Evolutionary conservation across 2,113 vertebrate species (phyloP).

Genomic region (Pseudorectes ferrugineus): DNA sequence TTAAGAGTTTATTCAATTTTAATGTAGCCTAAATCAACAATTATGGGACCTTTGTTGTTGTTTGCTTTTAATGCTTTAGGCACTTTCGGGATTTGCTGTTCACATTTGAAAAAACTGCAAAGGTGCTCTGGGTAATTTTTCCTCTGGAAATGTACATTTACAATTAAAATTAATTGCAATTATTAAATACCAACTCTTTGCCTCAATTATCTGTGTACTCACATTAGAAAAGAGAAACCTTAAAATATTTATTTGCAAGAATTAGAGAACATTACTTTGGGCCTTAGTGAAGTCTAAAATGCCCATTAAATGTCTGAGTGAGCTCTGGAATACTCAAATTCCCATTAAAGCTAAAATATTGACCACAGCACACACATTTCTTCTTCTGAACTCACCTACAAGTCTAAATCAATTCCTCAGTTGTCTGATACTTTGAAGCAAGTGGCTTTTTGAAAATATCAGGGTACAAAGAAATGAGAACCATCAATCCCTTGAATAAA

Average conservation of each 20-base stretch:
- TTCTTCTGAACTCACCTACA: conserved; percentile 9
- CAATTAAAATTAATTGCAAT: conserved; percentile 43
- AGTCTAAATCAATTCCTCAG: conserved; percentile 17
- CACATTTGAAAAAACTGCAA: neutral
- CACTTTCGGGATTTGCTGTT: conserved; percentile 8
- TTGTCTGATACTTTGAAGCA: conserved; percentile 10
- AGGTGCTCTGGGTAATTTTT: neutral
- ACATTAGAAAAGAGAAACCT: conserved; percentile 12
- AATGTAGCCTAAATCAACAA: conserved; percentile 9
- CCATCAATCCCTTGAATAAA: conserved; percentile 5
- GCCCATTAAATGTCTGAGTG: neutral
- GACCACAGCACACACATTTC: neutral
- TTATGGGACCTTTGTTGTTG: conserved; percentile 3
- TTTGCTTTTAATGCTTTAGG: neutral
- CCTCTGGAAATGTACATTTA: conserved; percentile 33
- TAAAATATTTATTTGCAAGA: conserved; percentile 57
- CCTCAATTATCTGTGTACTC: neutral
- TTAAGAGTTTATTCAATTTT: conserved; percentile 27
- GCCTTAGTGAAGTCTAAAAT: neutral
- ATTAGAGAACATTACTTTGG: conserved; percentile 21
- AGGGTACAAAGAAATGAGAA: neutral
- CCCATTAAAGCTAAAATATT: conserved; percentile 33
- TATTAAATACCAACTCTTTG: conserved; percentile 46
- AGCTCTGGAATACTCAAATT: conserved; percentile 49
- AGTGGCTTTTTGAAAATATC: conserved; percentile 12